Evolutionary conservation across 1,140 invertebrate genomes (phyloP).

Genomic region (Agraylea sexmaculata): DNA sequence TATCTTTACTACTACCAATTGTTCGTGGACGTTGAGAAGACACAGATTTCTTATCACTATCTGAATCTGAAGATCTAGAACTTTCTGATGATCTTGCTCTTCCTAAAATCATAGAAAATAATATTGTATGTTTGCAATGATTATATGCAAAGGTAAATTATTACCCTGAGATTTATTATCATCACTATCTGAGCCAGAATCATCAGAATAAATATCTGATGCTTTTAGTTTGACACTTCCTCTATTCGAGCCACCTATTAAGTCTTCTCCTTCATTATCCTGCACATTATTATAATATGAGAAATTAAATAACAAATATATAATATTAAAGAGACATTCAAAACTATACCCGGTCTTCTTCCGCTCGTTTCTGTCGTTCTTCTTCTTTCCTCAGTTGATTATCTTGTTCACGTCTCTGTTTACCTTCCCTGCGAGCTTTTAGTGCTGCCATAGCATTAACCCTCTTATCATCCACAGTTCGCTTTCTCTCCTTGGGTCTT

Average conservation of each 20-base stretch:
- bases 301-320: slow-evolving; percentile 1
- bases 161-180: slow-evolving; percentile 33
- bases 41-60: slow-evolving; percentile 40
- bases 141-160: too few relatives aligned
- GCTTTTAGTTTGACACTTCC: slow-evolving; percentile 66
- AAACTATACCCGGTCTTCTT: slow-evolving; percentile 10
- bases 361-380: slow-evolving; percentile 35
- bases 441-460: slow-evolving; percentile 84
- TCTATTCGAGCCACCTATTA: slow-evolving; percentile 31
- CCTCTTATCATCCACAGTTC: slow-evolving; percentile 83
- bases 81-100: slow-evolving; percentile 15
- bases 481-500: slow-evolving; percentile 65
- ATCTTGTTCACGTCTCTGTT: slow-evolving; percentile 43
- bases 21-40: slow-evolving; percentile 15
- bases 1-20: slow-evolving; percentile 31
- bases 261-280: slow-evolving; percentile 46
- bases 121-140: too few relatives aligned
- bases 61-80: slow-evolving; percentile 33
- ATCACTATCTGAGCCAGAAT: slow-evolving; percentile 74
- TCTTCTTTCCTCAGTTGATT: slow-evolving; percentile 46
- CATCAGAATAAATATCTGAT: slow-evolving; percentile 92
- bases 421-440: slow-evolving; percentile 74
- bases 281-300: slow-evolving; percentile 18
- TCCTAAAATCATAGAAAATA: slow-evolving; percentile 13
- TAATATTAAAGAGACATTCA: neutral